Evolutionary conservation across 2,797 vertebrate species (phyloP), one percentile per base, ranked within the genome.

Genomic region (Rhinogobio ventralis): DNA sequence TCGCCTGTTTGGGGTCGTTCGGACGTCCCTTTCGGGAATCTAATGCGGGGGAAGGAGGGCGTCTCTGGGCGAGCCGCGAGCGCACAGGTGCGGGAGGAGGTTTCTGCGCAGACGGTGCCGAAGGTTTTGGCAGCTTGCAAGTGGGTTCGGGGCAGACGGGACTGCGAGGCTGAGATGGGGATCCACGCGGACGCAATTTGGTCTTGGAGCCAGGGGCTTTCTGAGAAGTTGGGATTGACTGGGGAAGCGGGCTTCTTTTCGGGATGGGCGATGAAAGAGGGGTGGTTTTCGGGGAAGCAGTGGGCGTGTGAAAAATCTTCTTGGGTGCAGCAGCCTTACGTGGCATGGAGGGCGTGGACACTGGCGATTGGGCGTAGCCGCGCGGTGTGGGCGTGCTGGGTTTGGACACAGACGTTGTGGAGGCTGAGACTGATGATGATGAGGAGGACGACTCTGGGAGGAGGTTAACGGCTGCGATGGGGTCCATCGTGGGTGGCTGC

Each of bases 401-500:
- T 87, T 88, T 87, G 19, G 68, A 45, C 42, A 60, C 23, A 2
- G 81, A 84, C 3, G 87, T 42, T 0, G 66, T 36, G 2, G 88
- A 89, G 11, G 28, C 28, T 64, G 62, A 30, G 87, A n/a, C n/a
- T n/a, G 90, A 89, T 0, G 92, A 93, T 0, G 92, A 91, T 0
- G 92, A 86, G 0, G 92, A 89, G 0, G 92, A 88, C 0, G 93
- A 90, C 4, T 93, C 92, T 15, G 92, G 79, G 67, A 94, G 94
- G 85, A 93, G 83, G 81, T 86, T 90, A 73, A 98, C 95, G 0
- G 96, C 97, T 13, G 96, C 94, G 15, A 98, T 94, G 0, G 97
- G 97, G 89, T 98, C 96, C 97, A 99, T 98, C 51, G 94, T 91
- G 1, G 96, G 96, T 23, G 96, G 97, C n/a, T 95, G 96, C 13